Evolutionary conservation across 2,888 invertebrate genomes (phyloP).

Genomic region (Cheilosia impressa): DNA sequence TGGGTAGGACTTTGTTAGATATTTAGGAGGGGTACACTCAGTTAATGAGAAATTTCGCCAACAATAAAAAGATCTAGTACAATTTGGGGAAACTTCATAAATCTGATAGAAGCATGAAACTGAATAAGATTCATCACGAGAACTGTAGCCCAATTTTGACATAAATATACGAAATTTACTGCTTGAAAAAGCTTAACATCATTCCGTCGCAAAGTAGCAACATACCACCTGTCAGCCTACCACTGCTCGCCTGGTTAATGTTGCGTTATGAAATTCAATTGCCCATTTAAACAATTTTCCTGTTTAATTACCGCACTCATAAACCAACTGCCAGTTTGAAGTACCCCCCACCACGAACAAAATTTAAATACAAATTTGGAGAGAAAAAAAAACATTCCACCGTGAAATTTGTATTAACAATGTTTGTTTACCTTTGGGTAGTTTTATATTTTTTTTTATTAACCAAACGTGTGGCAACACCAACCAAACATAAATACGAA

Average conservation of each 20-base stretch:
- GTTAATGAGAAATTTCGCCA: no score
- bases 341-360: not conserved
- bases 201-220: not conserved
- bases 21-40: no score
- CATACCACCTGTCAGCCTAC: not conserved
- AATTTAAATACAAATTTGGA: not conserved
- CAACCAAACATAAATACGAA: constrained; percentile 13
- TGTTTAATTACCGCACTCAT: constrained; percentile 25
- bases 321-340: constrained; percentile 14
- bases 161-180: no score
- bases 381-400: constrained; percentile 13
- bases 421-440: constrained; percentile 5
- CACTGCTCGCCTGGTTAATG: constrained; percentile 21
- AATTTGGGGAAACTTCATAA: no score
- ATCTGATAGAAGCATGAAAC: no score
- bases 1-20: no score
- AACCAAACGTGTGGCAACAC: constrained; percentile 27
- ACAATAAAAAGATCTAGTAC: no score
- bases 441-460: not conserved
- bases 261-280: constrained; percentile 51
- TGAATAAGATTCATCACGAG: no score
- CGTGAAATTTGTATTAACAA: constrained; percentile 25
- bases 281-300: constrained; percentile 33
- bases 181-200: no score
- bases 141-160: no score